Evolutionary conservation across 2,888 invertebrate species (phyloP).

Genomic region (Euphydryas editha): DNA sequence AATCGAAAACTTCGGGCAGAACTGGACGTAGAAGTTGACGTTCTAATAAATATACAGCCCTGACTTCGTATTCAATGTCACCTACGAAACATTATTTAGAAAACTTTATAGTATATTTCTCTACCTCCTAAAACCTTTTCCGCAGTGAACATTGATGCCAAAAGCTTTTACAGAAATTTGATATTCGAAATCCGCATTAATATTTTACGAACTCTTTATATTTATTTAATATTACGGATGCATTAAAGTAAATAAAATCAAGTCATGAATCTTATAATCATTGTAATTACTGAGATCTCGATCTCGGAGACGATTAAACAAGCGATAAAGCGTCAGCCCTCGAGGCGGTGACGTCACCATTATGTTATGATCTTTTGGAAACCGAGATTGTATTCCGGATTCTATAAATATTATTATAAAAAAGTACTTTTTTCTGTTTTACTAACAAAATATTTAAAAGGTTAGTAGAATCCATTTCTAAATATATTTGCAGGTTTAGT

Average conservation of each 20-base stretch:
- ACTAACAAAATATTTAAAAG: too few species aligned
- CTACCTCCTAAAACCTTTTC: conserved; percentile 24
- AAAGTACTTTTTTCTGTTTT: too few species aligned
- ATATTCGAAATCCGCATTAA: conserved; percentile 18
- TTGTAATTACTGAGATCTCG: conserved; percentile 79
- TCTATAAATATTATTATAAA: too few species aligned
- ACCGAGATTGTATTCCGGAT: neutral
- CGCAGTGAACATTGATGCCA: conserved; percentile 19
- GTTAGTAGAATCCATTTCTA: too few species aligned
- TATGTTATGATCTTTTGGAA: conserved; percentile 50
- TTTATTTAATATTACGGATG: conserved; percentile 25
- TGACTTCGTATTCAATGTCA: neutral
- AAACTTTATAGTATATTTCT: conserved; percentile 17
- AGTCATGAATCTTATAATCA: conserved; percentile 70
- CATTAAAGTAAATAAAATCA: conserved; percentile 27
- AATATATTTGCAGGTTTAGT: too few species aligned
- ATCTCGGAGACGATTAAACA: conserved; percentile 78
- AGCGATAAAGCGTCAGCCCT: conserved; percentile 77
- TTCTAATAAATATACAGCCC: too few species aligned
- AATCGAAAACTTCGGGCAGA: too few species aligned
- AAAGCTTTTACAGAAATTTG: conserved; percentile 34
- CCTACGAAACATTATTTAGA: conserved; percentile 16
- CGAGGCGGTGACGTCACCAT: conserved; percentile 66
- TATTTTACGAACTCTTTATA: conserved; percentile 28
- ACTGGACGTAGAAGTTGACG: too few species aligned